Percentiles rank a stretch among this genome's conserved stretches.
Conservation (phyloP, 2,888 invertebrate species). For the Pimpla rufipes region DNA sequence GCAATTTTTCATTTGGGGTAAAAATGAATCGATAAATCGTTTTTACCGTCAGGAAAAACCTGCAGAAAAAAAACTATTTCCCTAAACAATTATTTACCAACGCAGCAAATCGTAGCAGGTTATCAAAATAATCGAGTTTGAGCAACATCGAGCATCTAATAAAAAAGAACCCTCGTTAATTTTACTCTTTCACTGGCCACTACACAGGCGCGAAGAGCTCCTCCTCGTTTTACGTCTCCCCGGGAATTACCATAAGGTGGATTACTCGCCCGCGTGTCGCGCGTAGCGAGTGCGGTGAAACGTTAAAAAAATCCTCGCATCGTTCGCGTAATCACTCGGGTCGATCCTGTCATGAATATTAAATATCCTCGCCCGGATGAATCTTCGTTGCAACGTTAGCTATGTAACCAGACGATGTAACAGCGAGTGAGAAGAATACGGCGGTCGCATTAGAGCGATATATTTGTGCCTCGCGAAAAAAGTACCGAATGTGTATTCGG, state of each 20-base stretch:
- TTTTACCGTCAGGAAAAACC: too few relatives aligned
- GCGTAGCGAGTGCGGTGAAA: constrained; percentile 7
- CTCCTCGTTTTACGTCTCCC: too few relatives aligned
- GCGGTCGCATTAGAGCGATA: not conserved
- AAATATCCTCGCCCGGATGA: not conserved
- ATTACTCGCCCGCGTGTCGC: not conserved
- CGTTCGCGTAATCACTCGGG: not conserved
- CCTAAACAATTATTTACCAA: too few relatives aligned
- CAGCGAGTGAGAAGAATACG: not conserved
- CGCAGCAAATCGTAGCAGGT: too few relatives aligned
- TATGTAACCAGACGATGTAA: not conserved
- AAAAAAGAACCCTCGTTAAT: too few relatives aligned
- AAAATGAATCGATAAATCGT: too few relatives aligned
- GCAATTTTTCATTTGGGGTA: too few relatives aligned
- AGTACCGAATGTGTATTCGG: not conserved
- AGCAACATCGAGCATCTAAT: too few relatives aligned
- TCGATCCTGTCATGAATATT: constrained; percentile 23
- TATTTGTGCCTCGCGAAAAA: not conserved
- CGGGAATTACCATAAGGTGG: not conserved
- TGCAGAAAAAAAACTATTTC: too few relatives aligned
- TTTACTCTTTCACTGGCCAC: too few relatives aligned
- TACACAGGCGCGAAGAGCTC: too few relatives aligned
- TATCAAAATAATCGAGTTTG: too few relatives aligned
- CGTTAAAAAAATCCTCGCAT: not conserved
- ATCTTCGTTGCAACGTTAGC: not conserved